Evolutionary conservation across 2,888 invertebrate species (phyloP).

Genomic region (Nysson spinosus): DNA sequence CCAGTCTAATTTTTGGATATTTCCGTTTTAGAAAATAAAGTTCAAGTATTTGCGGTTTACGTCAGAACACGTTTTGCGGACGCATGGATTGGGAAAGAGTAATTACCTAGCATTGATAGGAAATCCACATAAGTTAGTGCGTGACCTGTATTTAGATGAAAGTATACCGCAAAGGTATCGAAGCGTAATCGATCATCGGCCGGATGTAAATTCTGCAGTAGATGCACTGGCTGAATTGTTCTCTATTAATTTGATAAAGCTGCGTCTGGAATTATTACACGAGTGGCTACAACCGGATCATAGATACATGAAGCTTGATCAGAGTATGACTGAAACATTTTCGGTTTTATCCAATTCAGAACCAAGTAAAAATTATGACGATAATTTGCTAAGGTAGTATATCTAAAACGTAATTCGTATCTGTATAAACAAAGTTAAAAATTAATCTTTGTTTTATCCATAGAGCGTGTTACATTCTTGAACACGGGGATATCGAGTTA

Average conservation of each 20-base stretch:
- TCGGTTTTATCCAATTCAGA: constrained; percentile 26
- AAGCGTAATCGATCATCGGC: constrained; percentile 66
- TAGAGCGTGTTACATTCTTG: constrained; percentile 75
- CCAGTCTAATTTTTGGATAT: not conserved
- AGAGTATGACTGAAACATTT: constrained; percentile 63
- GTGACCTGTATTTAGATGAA: constrained; percentile 78
- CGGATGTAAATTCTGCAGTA: constrained; percentile 79
- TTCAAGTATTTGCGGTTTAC: constrained; percentile 77
- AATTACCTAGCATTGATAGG: constrained; percentile 76
- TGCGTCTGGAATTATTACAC: constrained; percentile 74
- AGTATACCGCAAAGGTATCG: constrained; percentile 76
- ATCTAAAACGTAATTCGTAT: not conserved
- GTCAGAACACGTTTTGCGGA: constrained; percentile 78
- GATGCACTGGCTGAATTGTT: constrained; percentile 76
- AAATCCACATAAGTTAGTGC: constrained; percentile 76
- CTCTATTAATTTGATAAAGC: constrained; percentile 72
- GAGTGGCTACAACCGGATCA: constrained; percentile 72
- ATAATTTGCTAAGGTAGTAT: constrained; percentile 64
- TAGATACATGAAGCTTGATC: constrained; percentile 53
- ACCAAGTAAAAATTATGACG: constrained; percentile 47
- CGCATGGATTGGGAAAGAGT: constrained; percentile 75
- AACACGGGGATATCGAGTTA: constrained; percentile 64
- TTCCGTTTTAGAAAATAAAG: constrained; percentile 74
- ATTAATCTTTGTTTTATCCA: constrained; percentile 16
- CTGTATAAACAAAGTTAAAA: not conserved